Evolutionary conservation across 2,888 invertebrate genomes (phyloP), one percentile per base, ranked within the genome.

Genomic region (Diploptera punctata): DNA sequence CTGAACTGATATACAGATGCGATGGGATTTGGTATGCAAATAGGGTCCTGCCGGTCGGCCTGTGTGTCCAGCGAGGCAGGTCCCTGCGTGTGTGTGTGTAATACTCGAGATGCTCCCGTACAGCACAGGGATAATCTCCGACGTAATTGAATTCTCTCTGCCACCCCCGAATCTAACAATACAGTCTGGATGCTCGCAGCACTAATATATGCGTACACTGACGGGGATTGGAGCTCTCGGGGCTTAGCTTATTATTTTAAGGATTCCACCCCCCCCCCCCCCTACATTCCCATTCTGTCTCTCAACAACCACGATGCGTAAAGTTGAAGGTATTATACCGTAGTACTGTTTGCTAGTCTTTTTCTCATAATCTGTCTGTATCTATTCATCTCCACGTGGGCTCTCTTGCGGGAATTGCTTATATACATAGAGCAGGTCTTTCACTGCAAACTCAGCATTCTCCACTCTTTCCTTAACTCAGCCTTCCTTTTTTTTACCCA

Each of bases 51-150:
- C 29, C n/a, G 24, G 31, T n/a, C 33, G n/a, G n/a, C n/a, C n/a
- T n/a, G n/a, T 21, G 10, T 52, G 52, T 52, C 52, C 52, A 21
- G 52, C 7, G 52, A 3, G 24, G 9, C 19, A 18, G 49, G n/a
- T n/a, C n/a, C n/a, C n/a, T n/a, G n/a, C n/a, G 19, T 49, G 49
- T 19, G 47, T 2, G 18, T 47, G 47, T 47, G 47, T 19, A 4
- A 18, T n/a, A n/a, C n/a, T 47, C 18, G 52, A 52, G 52, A 52
- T 52, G 52, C 52, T 52, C 52, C 52, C 4, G 5, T 52, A 24
- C 52, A 52, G 47, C 31, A 57, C n/a, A 13, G 57, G 57, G 57
- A 57, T 57, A 57, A 57, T 29, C 57, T 57, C 29, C n/a, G n/a
- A n/a, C 29, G 57, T 57, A 57, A 31, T 57, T 57, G 31, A 57